Evolutionary conservation across 2,797 vertebrate genomes (phyloP).

Genomic region (Pantherophis alleghaniensis): DNA sequence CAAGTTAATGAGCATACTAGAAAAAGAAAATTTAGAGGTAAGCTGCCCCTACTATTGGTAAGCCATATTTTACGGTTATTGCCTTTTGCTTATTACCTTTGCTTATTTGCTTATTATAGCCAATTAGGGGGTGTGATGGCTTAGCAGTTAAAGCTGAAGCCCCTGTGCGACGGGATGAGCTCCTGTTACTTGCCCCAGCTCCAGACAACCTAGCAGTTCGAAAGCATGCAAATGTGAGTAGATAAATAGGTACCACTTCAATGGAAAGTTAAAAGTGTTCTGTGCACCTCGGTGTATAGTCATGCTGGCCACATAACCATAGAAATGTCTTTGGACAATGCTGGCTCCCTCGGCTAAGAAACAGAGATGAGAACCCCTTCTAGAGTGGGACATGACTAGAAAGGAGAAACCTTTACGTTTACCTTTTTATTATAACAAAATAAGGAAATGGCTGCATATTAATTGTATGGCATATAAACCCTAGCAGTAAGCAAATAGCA

Average conservation of each 20-base stretch:
- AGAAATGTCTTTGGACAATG: background rate
- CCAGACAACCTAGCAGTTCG: background rate
- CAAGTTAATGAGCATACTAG: background rate
- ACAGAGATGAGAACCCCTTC: background rate
- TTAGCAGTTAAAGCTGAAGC: background rate
- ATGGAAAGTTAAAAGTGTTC: background rate
- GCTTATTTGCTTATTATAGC: background rate
- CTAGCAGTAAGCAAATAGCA: background rate
- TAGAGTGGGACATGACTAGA: background rate
- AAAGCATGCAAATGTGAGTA: background rate
- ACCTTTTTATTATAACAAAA: background rate
- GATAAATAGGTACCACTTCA: background rate
- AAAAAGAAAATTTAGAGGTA: background rate
- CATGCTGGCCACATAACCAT: background rate
- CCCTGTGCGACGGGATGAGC: accelerated
- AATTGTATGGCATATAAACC: too few species aligned
- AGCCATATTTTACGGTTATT: background rate
- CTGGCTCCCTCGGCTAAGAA: background rate
- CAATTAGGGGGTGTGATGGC: background rate
- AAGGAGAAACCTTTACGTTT: background rate
- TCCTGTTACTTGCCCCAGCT: background rate
- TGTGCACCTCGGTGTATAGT: background rate
- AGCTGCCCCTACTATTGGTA: background rate
- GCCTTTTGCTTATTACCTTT: background rate
- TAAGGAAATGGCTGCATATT: background rate